A percentile compares a stretch with the other conserved stretches of the same genome.
Evolutionary conservation across 2,113 vertebrate species (phyloP).

Genomic region (Paedocypris sp.): DNA sequence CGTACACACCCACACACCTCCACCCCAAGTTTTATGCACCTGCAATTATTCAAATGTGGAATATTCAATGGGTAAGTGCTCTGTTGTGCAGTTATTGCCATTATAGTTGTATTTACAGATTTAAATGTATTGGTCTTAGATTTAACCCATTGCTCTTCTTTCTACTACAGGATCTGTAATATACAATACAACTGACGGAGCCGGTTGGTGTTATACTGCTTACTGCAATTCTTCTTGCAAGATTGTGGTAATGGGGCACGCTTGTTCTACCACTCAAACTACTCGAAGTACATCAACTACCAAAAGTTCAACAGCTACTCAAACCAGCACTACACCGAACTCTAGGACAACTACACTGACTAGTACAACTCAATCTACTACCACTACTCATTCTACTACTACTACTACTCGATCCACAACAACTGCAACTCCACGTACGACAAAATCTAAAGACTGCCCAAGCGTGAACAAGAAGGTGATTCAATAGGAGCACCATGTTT

Average conservation of each 20-base stretch:
- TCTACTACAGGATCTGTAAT: conserved; percentile 54
- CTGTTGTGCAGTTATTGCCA: neutral
- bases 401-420: accelerated
- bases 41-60: conserved; percentile 37
- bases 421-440: conserved; percentile 37
- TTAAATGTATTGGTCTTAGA: neutral
- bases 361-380: too few species aligned
- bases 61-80: conserved; percentile 38
- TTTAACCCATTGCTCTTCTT: neutral
- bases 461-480: neutral
- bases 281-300: too few species aligned
- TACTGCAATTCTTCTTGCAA: conserved; percentile 57
- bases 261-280: too few species aligned
- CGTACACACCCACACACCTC: neutral
- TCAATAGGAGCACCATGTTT: neutral
- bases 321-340: too few species aligned
- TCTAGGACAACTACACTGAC: too few species aligned
- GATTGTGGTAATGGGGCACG: conserved; percentile 49
- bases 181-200: conserved; percentile 59
- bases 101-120: too few species aligned
- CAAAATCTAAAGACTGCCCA: neutral
- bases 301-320: too few species aligned
- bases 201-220: conserved; percentile 58
- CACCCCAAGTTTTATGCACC: conserved; percentile 18
- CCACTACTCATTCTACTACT: too few species aligned